Evolutionary conservation across 64 coral and sea anemone genomes (phyloP).

Genomic region (Porites australiensis): DNA sequence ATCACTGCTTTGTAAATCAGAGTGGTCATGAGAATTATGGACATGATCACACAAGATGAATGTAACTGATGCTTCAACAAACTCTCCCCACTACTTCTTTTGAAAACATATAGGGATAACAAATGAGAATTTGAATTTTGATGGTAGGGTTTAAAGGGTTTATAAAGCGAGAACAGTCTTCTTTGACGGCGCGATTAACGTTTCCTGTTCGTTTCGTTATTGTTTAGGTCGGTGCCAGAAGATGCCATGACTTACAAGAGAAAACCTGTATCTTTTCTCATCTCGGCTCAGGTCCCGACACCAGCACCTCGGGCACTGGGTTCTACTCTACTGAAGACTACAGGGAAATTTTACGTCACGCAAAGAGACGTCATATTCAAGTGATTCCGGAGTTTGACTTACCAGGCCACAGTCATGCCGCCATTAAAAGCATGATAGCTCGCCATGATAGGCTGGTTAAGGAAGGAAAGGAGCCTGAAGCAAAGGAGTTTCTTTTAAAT

Average conservation of each 20-base stretch:
- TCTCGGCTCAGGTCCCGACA: slow-evolving; percentile 74
- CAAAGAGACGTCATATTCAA: slow-evolving; percentile 63
- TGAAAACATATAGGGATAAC: too few relatives aligned
- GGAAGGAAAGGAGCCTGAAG: slow-evolving; percentile 35
- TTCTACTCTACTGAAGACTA: slow-evolving; percentile 69
- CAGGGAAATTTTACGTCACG: slow-evolving; percentile 66
- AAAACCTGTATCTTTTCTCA: slow-evolving; percentile 68
- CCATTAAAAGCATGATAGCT: slow-evolving; percentile 67
- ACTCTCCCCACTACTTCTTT: too few relatives aligned
- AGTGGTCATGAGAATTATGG: too few relatives aligned
- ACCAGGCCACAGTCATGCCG: slow-evolving; percentile 75
- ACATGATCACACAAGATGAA: too few relatives aligned
- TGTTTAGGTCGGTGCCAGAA: slow-evolving; percentile 53
- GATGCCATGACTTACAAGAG: slow-evolving; percentile 64
- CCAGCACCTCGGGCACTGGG: slow-evolving; percentile 60
- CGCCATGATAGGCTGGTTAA: slow-evolving; percentile 46
- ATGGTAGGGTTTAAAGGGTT: too few relatives aligned
- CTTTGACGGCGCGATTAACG: not conserved
- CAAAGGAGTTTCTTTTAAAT: slow-evolving; percentile 47
- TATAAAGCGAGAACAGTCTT: too few relatives aligned
- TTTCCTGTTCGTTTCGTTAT: not conserved
- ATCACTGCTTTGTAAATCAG: too few relatives aligned
- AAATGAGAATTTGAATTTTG: too few relatives aligned
- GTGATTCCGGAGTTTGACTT: slow-evolving; percentile 88
- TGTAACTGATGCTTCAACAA: too few relatives aligned